A percentile compares a stretch with the other conserved stretches of the same genome.
phyloP scores from a whole-genome alignment of 2,797 vertebrate species.

The Gobionotothen gibberifrons region DNA sequence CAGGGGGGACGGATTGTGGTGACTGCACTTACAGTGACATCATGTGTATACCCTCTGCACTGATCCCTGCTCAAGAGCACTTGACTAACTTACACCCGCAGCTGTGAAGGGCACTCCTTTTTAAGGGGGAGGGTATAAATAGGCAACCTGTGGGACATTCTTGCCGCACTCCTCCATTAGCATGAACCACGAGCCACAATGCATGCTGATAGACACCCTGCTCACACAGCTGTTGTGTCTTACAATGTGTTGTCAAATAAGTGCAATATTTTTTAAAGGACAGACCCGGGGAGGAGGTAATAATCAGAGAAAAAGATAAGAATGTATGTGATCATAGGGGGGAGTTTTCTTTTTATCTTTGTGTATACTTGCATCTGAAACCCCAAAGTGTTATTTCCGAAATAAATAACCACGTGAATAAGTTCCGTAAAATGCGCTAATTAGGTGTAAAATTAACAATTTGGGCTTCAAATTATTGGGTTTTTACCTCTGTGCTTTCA shows the following conservation, averaged over 20 bases:
- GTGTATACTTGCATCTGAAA: not conserved
- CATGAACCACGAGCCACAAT: slow-evolving; percentile 8
- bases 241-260: not conserved
- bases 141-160: slow-evolving; percentile 35
- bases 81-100: slow-evolving; percentile 33
- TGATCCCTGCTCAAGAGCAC: slow-evolving; percentile 14
- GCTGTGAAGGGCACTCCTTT: slow-evolving; percentile 25
- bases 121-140: slow-evolving; percentile 34
- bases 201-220: slow-evolving; percentile 4
- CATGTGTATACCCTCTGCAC: not conserved
- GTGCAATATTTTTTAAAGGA: not conserved
- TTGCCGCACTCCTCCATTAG: not conserved
- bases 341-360: not conserved
- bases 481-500: not conserved
- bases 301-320: no score
- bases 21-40: slow-evolving; percentile 11
- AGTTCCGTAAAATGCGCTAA: not conserved
- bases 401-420: not conserved
- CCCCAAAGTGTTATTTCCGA: not conserved
- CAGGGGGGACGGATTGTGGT: not conserved
- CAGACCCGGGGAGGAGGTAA: no score
- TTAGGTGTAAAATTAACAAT: not conserved
- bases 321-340: no score
- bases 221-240: slow-evolving; percentile 10
- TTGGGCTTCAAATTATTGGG: not conserved